These are phyloP conservation scores for Papilio elwesi DNA, from an alignment of 2,888 invertebrate species.

Conservation along the genomic window DNA sequence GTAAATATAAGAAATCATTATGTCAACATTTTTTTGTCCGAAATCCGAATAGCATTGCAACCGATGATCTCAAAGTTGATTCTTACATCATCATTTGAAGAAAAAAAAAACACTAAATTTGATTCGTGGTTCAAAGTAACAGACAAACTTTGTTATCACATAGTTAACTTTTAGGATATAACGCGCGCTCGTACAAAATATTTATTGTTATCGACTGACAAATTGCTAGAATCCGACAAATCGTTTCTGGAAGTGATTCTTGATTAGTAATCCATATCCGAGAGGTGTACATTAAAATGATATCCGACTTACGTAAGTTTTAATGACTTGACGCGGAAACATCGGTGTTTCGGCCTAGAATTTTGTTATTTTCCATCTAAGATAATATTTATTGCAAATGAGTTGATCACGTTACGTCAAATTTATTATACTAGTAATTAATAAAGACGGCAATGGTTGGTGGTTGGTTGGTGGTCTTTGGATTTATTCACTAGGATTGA, in stretches of 20 bases:
- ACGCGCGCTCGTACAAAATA: background rate
- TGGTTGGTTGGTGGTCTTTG: too few species aligned
- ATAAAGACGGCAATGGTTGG: background rate
- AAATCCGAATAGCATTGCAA: background rate
- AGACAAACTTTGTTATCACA: background rate
- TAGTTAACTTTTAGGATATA: slow-evolving; percentile 4
- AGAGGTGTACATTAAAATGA: slow-evolving; percentile 26
- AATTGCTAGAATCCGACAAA: slow-evolving; percentile 7
- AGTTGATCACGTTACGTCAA: background rate
- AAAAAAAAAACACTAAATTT: background rate
- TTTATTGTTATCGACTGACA: slow-evolving; percentile 24
- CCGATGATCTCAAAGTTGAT: background rate
- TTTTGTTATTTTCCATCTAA: slow-evolving; percentile 16
- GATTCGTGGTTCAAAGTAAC: background rate
- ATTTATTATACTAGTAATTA: background rate
- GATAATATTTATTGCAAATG: background rate
- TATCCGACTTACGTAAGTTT: slow-evolving; percentile 33
- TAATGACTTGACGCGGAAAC: slow-evolving; percentile 31
- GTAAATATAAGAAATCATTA: too few species aligned
- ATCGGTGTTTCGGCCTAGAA: slow-evolving; percentile 22
- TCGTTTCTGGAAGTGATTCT: slow-evolving; percentile 15
- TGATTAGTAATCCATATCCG: slow-evolving; percentile 6
- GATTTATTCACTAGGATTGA: too few species aligned
- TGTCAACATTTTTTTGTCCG: background rate
- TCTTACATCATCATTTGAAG: background rate